Evolutionary conservation across 2,888 invertebrate genomes (phyloP).

Genomic region (Microchrysa polita): DNA sequence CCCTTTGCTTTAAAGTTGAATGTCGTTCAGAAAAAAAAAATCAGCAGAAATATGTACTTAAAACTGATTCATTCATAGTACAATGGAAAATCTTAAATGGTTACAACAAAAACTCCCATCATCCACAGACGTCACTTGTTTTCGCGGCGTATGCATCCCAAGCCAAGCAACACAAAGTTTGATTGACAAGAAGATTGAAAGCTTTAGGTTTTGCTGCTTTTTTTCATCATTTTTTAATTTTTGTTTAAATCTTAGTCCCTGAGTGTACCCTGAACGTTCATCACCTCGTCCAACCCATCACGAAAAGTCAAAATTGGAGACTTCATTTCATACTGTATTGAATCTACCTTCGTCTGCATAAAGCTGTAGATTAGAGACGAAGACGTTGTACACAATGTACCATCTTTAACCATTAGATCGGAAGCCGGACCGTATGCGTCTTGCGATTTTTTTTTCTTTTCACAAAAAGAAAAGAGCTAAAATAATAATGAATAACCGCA

Average conservation of each 20-base stretch:
- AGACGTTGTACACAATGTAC: background rate
- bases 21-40: too few species aligned
- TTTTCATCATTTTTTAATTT: background rate
- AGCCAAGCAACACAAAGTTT: background rate
- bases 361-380: too few species aligned
- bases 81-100: too few species aligned
- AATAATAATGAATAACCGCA: background rate
- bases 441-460: conserved; percentile 34
- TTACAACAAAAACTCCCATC: too few species aligned
- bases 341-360: too few species aligned
- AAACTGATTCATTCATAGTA: too few species aligned
- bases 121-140: too few species aligned
- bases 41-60: too few species aligned
- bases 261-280: background rate
- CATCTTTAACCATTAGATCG: background rate
- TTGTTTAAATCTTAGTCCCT: background rate
- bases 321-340: background rate
- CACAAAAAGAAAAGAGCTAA: conserved; percentile 13
- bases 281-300: background rate
- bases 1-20: too few species aligned
- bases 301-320: background rate
- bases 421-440: background rate
- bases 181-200: conserved; percentile 14
- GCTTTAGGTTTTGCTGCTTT: too few species aligned
- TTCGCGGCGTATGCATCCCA: too few species aligned